phyloP scores from a whole-genome alignment of 1,140 invertebrate species.

The Drosophila malerkotliana region DNA sequence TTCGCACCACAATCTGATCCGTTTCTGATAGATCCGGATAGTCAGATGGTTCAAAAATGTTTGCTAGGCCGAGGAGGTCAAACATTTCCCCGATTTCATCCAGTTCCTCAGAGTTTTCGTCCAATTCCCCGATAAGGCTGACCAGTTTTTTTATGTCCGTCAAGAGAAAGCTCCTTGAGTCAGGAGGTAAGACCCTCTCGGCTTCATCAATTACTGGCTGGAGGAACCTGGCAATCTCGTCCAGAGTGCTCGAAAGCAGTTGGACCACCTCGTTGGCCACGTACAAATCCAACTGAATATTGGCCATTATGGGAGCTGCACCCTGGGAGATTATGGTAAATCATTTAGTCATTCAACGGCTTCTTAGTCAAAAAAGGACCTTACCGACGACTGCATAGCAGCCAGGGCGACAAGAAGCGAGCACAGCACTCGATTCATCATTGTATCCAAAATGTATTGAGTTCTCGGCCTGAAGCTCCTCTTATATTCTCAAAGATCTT shows the following conservation, averaged over 20 bases:
- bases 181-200: background rate
- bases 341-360: background rate
- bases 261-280: slow-evolving; percentile 26
- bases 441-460: slow-evolving; percentile 12
- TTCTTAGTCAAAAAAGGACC: background rate
- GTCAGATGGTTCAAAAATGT: slow-evolving; percentile 13
- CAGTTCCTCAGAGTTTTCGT: slow-evolving; percentile 2
- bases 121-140: background rate
- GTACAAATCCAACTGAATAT: slow-evolving; percentile 22
- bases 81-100: slow-evolving; percentile 20
- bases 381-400: slow-evolving; percentile 41
- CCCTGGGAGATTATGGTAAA: background rate
- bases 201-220: slow-evolving; percentile 41
- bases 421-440: slow-evolving; percentile 24
- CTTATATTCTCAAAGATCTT: slow-evolving; percentile 28
- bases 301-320: slow-evolving; percentile 23
- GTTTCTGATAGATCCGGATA: background rate
- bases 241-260: background rate
- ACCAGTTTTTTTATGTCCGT: slow-evolving; percentile 17
- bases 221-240: slow-evolving; percentile 23
- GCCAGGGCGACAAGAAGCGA: slow-evolving; percentile 27
- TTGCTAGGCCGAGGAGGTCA: slow-evolving; percentile 12
- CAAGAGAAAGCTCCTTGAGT: slow-evolving; percentile 6
- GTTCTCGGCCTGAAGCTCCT: background rate
- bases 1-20: slow-evolving; percentile 8